Conservation (phyloP, 2,888 invertebrate species). For the Polylopha cassiicola region DNA sequence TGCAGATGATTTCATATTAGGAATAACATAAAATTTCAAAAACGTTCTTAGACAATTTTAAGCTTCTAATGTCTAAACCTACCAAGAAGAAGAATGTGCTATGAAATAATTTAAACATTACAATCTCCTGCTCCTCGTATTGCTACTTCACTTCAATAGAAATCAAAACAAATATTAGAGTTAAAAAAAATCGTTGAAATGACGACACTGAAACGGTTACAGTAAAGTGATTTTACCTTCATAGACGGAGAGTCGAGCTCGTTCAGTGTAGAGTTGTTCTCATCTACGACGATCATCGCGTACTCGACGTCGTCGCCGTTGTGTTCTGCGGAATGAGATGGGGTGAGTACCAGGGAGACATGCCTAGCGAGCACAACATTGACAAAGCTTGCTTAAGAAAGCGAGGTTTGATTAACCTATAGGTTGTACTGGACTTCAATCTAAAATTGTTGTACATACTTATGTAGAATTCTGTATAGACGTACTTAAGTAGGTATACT, state of each 20-base stretch:
- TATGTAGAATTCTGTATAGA: conserved; percentile 10
- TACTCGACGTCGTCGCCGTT: conserved; percentile 89
- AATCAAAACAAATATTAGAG: no score
- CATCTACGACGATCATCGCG: conserved; percentile 93
- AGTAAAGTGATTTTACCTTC: conserved; percentile 78
- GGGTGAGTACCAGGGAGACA: conserved; percentile 12
- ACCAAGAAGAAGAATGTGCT: conserved; percentile 15
- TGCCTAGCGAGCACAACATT: conserved; percentile 43
- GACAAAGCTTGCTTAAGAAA: conserved; percentile 64
- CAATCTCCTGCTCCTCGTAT: no score
- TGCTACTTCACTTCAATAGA: no score
- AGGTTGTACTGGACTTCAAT: conserved; percentile 1
- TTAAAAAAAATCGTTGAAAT: conserved; percentile 3
- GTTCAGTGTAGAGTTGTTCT: conserved; percentile 89
- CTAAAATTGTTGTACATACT: background rate
- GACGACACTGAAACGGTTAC: conserved; percentile 14
- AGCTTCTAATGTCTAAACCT: conserved; percentile 13
- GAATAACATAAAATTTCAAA: conserved; percentile 7
- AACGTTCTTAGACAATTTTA: conserved; percentile 4
- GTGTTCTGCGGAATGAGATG: conserved; percentile 53
- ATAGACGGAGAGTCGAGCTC: conserved; percentile 91
- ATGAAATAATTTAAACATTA: conserved; percentile 15
- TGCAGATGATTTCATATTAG: no score
- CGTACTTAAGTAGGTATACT: background rate
- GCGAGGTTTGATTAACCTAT: conserved; percentile 33